A percentile compares a stretch with the other conserved stretches of the same genome.
Conservation (phyloP, 2,113 vertebrate species). For the Cryptomyrus ogoouensis region DNA sequence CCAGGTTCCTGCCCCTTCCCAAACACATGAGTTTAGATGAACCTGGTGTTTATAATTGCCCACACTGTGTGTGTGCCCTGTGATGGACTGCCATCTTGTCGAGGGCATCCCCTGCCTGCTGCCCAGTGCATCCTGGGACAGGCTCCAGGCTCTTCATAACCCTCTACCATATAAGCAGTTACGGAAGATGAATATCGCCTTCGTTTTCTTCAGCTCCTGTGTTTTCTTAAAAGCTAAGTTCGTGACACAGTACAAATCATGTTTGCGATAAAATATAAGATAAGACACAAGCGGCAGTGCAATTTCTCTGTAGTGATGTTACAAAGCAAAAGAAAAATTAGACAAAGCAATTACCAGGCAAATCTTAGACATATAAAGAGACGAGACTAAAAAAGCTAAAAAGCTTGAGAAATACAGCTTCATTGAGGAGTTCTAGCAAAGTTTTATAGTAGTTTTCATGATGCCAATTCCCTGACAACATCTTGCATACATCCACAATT, state of each 20-base stretch:
- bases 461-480: not conserved
- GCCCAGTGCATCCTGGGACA: not conserved
- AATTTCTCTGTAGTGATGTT: not conserved
- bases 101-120: not conserved
- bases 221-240: not conserved
- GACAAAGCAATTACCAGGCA: not conserved
- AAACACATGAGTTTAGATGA: constrained; percentile 2
- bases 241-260: not conserved
- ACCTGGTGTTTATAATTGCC: not conserved
- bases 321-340: not conserved
- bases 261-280: not conserved
- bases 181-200: not conserved
- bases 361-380: not conserved
- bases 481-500: not conserved
- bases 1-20: not conserved
- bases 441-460: not conserved
- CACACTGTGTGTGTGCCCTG: not conserved
- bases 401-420: not conserved
- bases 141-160: not conserved
- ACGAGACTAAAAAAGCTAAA: not conserved
- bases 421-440: not conserved
- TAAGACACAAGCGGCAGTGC: not conserved
- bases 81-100: not conserved
- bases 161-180: not conserved
- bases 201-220: not conserved